Conservation (phyloP, 2,888 invertebrate species). For the Stenichneumon culpator region DNA sequence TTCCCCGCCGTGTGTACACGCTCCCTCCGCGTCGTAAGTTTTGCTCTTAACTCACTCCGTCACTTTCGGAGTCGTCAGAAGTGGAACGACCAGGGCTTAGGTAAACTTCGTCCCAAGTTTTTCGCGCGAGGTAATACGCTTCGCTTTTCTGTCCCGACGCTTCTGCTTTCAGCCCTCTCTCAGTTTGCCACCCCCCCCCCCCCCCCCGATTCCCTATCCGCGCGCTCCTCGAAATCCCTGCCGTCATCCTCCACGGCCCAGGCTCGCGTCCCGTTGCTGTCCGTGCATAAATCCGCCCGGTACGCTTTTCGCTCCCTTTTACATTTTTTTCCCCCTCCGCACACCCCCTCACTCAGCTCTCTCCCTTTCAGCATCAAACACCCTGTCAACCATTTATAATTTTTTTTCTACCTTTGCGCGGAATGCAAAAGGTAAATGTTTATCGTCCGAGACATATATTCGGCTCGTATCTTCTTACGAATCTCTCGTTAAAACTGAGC, state of each 20-base stretch:
- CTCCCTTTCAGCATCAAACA: background rate
- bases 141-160: constrained; percentile 43
- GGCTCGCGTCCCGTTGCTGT: constrained; percentile 9
- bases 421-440: constrained; percentile 10
- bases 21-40: background rate
- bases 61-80: constrained; percentile 16
- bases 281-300: constrained; percentile 34
- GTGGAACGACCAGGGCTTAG: constrained; percentile 45
- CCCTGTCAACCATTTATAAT: background rate
- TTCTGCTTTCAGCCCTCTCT: constrained; percentile 30
- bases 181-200: background rate
- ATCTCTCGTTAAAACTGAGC: constrained; percentile 26
- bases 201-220: background rate
- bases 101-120: constrained; percentile 44
- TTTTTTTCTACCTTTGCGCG: background rate
- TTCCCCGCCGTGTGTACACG: background rate
- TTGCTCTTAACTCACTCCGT: background rate
- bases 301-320: constrained; percentile 24
- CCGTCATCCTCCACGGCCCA: background rate
- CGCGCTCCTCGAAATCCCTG: constrained; percentile 1
- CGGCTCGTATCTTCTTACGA: background rate
- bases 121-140: constrained; percentile 38
- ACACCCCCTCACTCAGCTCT: background rate
- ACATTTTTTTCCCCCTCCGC: background rate
- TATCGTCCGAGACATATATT: constrained; percentile 14